Evolutionary conservation across 2,113 vertebrate genomes (phyloP).

Genomic region (Pelobates fuscus): DNA sequence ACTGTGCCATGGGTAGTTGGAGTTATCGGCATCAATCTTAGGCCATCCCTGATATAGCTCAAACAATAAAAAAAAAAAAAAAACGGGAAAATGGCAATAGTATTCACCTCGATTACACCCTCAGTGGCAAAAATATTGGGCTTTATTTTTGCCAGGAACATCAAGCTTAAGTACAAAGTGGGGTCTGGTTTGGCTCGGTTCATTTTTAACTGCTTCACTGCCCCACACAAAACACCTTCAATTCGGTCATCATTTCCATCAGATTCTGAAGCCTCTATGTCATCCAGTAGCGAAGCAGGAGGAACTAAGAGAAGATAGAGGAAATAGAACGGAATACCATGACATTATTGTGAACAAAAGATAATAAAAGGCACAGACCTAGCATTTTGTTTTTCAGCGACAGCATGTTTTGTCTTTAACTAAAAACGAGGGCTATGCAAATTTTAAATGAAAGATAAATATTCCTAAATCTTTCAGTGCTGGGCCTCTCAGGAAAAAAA

Average conservation of each 20-base stretch:
- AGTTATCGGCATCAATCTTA: too few relatives aligned
- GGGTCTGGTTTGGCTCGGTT: conserved; percentile 93
- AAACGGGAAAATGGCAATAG: neutral
- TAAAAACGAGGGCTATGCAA: too few relatives aligned
- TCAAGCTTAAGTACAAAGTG: conserved; percentile 90
- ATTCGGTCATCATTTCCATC: conserved; percentile 94
- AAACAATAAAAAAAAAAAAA: neutral
- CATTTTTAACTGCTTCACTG: conserved; percentile 90
- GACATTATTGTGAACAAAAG: too few relatives aligned
- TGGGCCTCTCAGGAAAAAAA: too few relatives aligned
- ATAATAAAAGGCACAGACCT: too few relatives aligned
- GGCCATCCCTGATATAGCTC: too few relatives aligned
- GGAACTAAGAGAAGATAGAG: conserved; percentile 68
- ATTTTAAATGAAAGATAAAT: too few relatives aligned
- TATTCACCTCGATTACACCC: conserved; percentile 91
- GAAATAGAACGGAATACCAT: too few relatives aligned
- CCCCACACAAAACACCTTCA: conserved; percentile 91
- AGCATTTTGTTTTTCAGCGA: too few relatives aligned
- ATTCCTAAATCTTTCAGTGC: too few relatives aligned
- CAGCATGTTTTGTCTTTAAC: too few relatives aligned
- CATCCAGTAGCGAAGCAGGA: conserved; percentile 84
- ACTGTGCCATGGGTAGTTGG: too few relatives aligned
- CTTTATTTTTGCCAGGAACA: conserved; percentile 98
- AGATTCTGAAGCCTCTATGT: conserved; percentile 89
- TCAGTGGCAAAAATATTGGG: conserved; percentile 97